phyloP scores from a whole-genome alignment of 2,113 vertebrate genomes.

The Semicossyphus pulcher region DNA sequence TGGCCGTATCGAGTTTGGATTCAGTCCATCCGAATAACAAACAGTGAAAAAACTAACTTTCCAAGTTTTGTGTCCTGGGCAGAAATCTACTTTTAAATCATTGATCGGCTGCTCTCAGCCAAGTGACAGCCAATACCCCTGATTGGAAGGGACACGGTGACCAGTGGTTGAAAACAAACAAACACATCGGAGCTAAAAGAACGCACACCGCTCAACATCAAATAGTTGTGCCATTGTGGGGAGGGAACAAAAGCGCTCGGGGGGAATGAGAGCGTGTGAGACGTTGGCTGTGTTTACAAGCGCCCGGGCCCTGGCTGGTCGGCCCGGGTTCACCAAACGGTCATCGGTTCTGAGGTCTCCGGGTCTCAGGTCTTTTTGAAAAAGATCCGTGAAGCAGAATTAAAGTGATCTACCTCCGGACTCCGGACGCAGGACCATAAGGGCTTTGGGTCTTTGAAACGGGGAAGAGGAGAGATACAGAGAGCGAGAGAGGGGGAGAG shows the following conservation, averaged over 20 bases:
- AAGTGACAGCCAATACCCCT: slow-evolving; percentile 19
- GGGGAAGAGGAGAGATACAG: slow-evolving; percentile 49
- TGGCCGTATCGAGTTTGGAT: slow-evolving; percentile 22
- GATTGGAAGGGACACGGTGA: slow-evolving; percentile 21
- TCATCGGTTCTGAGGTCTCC: slow-evolving; percentile 83
- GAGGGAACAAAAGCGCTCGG: slow-evolving; percentile 66
- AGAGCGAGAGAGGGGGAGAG: slow-evolving; percentile 26
- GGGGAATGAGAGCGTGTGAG: slow-evolving; percentile 76
- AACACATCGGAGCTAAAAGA: slow-evolving; percentile 37
- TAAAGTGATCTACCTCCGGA: slow-evolving; percentile 87
- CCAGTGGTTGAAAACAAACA: slow-evolving; percentile 45
- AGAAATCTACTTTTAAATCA: slow-evolving; percentile 33
- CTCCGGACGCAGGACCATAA: slow-evolving; percentile 59
- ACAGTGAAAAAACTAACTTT: background rate
- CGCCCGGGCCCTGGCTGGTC: slow-evolving; percentile 63
- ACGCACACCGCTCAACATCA: slow-evolving; percentile 55
- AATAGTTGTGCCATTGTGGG: slow-evolving; percentile 60
- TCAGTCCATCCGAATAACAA: slow-evolving; percentile 31
- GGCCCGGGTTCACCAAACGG: slow-evolving; percentile 80
- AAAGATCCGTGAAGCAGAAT: slow-evolving; percentile 88
- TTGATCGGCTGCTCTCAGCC: slow-evolving; percentile 25
- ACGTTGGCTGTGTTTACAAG: slow-evolving; percentile 79
- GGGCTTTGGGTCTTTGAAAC: slow-evolving; percentile 62
- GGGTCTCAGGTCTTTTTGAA: slow-evolving; percentile 84
- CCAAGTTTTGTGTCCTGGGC: background rate